Conservation (phyloP, 2,113 vertebrate species). For the Falco punctatus region DNA sequence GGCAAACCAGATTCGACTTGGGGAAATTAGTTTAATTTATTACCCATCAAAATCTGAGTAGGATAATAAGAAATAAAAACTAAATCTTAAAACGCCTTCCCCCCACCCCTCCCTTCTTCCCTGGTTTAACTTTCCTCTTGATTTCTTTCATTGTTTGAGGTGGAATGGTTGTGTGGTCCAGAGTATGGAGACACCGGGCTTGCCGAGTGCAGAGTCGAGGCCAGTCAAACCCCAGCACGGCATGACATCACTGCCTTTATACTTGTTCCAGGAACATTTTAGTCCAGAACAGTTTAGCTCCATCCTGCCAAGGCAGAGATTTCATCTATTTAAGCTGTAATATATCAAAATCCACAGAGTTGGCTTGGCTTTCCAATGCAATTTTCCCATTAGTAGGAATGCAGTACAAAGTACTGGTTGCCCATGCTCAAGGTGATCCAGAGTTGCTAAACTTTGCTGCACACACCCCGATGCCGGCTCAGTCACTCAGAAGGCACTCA, state of each 20-base stretch:
- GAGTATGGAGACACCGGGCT: background rate
- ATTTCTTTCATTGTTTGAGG: background rate
- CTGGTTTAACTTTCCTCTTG: background rate
- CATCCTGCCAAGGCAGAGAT: background rate
- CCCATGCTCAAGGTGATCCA: background rate
- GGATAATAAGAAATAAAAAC: background rate
- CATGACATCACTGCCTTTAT: background rate
- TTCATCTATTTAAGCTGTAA: background rate
- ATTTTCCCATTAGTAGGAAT: background rate
- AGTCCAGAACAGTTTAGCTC: background rate
- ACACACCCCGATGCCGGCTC: background rate
- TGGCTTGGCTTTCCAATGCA: background rate
- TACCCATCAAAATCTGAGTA: background rate
- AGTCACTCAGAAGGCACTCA: background rate
- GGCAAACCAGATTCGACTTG: background rate
- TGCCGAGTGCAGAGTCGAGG: background rate
- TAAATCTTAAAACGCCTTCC: background rate
- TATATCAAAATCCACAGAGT: background rate
- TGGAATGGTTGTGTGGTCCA: background rate
- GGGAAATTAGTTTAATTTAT: background rate
- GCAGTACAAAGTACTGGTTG: background rate
- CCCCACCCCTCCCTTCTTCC: background rate
- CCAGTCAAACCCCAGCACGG: background rate
- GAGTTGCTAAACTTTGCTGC: background rate
- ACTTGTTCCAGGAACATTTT: background rate